Evolutionary conservation across 2,888 invertebrate species (phyloP), one percentile per base, ranked within the genome.

Genomic region (Melanostoma scalare): DNA sequence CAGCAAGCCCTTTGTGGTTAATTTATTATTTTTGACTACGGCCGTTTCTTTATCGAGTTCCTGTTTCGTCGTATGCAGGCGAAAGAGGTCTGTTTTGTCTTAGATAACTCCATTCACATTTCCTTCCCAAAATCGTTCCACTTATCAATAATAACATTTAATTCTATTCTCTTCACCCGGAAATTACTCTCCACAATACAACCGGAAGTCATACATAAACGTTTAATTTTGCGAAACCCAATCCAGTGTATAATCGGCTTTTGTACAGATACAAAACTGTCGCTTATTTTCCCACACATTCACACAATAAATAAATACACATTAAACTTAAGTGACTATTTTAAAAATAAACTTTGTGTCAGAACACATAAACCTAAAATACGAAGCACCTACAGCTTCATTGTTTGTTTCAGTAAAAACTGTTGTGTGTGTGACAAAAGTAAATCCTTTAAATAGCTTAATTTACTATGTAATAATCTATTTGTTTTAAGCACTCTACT

Each of bases 281-380:
- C 20, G 42, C 58, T 67, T 58, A 74, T 56, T 65, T 65, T 63
- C n/a, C 30, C 53, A 61, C 31, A 44, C n/a, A 35, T 44, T 6
- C 30, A 50, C 20, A 20, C 20, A 0, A 35, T 8, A n/a, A 5
- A 42, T 55, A 9, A 30, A 55, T 67, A 44, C 5, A 40, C 3
- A 10, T 61, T 61, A 46, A 36, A 30, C 46, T 42, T 61, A 3
- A 61, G 36, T 6, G 20, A 8, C 46, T 36, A 35, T 61, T 60
- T 60, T 33, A 42, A 42, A 4, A 9, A 8, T 42, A 9, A 42
- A 4, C 42, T 42, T 6, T 42, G 8, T 3, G 6, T 42, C 3
- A 42, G 42, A 58, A 20, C 6, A 20, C 20, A 20, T 20, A 20
- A 20, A 20, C 20, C 20, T 20, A 20, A 20, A 20, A 20, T 20